Percentiles rank a stretch among this genome's conserved stretches.
phyloP scores from a whole-genome alignment of 2,797 vertebrate species.

The Mycteria americana region DNA sequence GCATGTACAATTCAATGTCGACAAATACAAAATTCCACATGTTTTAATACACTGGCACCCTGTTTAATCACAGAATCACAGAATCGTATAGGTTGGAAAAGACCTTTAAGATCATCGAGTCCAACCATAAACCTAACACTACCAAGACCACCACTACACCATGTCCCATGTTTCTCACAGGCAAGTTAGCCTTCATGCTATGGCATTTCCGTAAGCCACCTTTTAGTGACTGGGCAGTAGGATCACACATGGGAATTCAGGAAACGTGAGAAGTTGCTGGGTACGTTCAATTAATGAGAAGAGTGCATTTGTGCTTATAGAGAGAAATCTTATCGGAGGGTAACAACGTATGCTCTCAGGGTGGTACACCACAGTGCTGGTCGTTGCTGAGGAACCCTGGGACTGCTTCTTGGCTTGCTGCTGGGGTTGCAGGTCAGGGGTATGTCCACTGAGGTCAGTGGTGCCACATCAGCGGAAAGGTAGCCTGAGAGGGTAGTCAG shows the following conservation, averaged over 20 bases:
- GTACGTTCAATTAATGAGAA: not conserved
- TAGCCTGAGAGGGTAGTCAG: not conserved
- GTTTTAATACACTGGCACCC: not conserved
- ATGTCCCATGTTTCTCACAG: not conserved
- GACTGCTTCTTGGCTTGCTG: not conserved
- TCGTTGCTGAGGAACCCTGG: not conserved
- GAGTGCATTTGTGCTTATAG: fast-evolving
- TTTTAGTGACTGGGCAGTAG: not conserved
- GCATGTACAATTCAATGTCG: fast-evolving
- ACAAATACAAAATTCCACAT: not conserved
- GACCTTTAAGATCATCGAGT: no score
- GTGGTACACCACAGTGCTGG: not conserved
- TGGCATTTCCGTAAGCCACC: not conserved
- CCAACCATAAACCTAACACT: no score
- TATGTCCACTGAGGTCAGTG: not conserved
- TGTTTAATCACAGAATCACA: no score
- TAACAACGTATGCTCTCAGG: fast-evolving
- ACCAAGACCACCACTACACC: no score
- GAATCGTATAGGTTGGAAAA: no score
- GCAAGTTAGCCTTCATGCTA: not conserved
- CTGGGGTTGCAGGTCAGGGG: not conserved
- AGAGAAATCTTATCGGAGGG: not conserved
- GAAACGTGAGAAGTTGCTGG: not conserved
- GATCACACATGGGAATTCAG: not conserved
- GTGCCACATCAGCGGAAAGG: not conserved